Percentiles rank a stretch among this genome's conserved stretches.
These are phyloP conservation scores for Raja brachyura DNA, from an alignment of 2,113 vertebrate genomes.

Conservation along the genomic window DNA sequence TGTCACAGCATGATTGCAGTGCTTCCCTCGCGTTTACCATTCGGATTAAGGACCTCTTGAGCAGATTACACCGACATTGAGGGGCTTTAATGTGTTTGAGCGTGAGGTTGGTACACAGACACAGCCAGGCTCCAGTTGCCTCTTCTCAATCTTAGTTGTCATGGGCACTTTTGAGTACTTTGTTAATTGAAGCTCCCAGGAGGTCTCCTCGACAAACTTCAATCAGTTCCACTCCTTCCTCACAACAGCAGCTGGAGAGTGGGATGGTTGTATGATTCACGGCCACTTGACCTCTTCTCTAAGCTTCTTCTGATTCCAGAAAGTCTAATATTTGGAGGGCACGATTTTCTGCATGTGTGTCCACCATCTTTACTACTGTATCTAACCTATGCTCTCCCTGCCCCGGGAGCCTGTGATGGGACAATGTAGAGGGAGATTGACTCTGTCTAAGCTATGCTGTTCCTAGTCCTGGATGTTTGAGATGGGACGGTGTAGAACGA, in stretches of 20 bases:
- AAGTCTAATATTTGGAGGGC: not conserved
- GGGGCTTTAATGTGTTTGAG: not conserved
- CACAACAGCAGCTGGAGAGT: not conserved
- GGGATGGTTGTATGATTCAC: not conserved
- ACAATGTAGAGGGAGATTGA: too few relatives aligned
- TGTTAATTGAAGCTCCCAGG: slow-evolving; percentile 27
- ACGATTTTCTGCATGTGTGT: not conserved
- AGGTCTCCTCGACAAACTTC: not conserved
- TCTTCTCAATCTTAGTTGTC: slow-evolving; percentile 9
- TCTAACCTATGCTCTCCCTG: too few relatives aligned
- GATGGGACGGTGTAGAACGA: too few relatives aligned
- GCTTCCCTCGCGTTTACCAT: slow-evolving; percentile 10
- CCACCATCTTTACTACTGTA: not conserved
- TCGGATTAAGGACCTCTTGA: slow-evolving; percentile 11
- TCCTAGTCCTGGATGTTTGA: not conserved
- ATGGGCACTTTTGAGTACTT: not conserved
- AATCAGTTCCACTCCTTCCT: not conserved
- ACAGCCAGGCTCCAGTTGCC: not conserved
- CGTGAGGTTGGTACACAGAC: slow-evolving; percentile 15
- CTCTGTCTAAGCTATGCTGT: too few relatives aligned
- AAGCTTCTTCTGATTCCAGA: not conserved
- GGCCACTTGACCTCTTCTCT: not conserved
- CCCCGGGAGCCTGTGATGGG: too few relatives aligned
- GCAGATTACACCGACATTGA: slow-evolving; percentile 24
- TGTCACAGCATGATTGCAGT: slow-evolving; percentile 5